phyloP scores from a whole-genome alignment of 2,888 invertebrate species.

The Luffia ferchaultella region DNA sequence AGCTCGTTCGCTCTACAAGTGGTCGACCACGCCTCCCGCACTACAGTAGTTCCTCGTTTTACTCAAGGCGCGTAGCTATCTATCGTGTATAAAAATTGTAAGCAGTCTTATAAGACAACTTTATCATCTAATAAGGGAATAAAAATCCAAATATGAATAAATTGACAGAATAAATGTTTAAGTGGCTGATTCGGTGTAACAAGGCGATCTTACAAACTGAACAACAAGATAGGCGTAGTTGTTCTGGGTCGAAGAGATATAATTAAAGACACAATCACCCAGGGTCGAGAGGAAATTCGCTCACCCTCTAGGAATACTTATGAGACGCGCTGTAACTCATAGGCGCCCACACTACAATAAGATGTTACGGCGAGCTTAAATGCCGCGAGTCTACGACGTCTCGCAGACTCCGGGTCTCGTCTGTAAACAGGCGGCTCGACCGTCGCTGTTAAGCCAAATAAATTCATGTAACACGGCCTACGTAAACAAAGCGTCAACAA shows the following conservation, averaged over 20 bases:
- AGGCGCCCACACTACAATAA: conserved; percentile 11
- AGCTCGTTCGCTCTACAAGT: conserved; percentile 35
- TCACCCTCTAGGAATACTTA: conserved; percentile 17
- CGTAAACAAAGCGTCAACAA: background rate
- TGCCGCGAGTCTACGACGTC: conserved; percentile 5
- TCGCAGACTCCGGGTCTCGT: conserved; percentile 13
- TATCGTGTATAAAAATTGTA: too few relatives aligned
- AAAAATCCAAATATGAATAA: too few relatives aligned
- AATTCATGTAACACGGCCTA: background rate
- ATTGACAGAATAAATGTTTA: background rate
- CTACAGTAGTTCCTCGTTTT: background rate
- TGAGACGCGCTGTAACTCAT: conserved; percentile 13
- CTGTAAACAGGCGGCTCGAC: conserved; percentile 18
- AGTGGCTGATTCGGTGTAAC: background rate
- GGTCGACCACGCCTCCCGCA: conserved; percentile 32
- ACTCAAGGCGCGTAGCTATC: background rate
- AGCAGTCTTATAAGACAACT: too few relatives aligned
- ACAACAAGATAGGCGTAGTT: background rate
- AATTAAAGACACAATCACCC: conserved; percentile 14
- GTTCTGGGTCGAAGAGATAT: background rate
- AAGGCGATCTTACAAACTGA: background rate
- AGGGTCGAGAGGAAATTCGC: conserved; percentile 14
- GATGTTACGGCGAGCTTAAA: conserved; percentile 5
- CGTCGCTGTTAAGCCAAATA: conserved; percentile 24
- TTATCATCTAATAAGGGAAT: too few relatives aligned